Evolutionary conservation across 2,797 vertebrate species (phyloP).

Genomic region (Poecilia picta): DNA sequence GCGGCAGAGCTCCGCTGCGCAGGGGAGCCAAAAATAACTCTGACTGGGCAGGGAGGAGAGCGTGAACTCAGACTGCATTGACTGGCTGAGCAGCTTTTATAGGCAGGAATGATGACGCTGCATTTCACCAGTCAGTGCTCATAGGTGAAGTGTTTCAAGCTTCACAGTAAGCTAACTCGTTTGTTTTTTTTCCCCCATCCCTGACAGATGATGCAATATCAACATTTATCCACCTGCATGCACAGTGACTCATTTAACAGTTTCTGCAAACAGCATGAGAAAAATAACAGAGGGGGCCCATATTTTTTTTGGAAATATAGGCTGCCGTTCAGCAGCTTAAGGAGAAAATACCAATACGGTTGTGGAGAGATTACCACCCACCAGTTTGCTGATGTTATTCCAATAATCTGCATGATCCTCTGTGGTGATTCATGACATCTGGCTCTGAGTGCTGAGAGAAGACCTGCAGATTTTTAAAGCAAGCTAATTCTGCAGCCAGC

Average conservation of each 20-base stretch:
- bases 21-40: conserved; percentile 77
- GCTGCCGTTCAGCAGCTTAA: conserved; percentile 35
- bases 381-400: conserved; percentile 47
- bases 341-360: conserved; percentile 27
- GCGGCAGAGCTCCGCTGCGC: conserved; percentile 59
- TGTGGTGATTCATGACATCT: conserved; percentile 45
- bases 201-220: conserved; percentile 15
- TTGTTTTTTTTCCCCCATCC: conserved; percentile 29
- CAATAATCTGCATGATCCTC: conserved; percentile 43
- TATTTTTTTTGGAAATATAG: conserved; percentile 9
- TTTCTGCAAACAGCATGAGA: conserved; percentile 10
- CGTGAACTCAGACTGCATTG: conserved; percentile 73
- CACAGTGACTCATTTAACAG: conserved; percentile 17
- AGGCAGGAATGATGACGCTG: conserved; percentile 75
- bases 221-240: conserved; percentile 6
- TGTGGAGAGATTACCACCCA: conserved; percentile 51
- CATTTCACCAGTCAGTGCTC: conserved; percentile 55
- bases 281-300: conserved; percentile 9
- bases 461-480: conserved; percentile 25
- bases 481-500: conserved; percentile 3
- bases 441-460: conserved; percentile 13
- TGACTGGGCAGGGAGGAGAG: conserved; percentile 62
- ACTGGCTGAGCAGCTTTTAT: conserved; percentile 76
- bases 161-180: conserved; percentile 26
- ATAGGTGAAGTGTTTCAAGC: conserved; percentile 52